Conservation (phyloP, 2,797 vertebrate genomes). For the Aphelocoma californica region DNA sequence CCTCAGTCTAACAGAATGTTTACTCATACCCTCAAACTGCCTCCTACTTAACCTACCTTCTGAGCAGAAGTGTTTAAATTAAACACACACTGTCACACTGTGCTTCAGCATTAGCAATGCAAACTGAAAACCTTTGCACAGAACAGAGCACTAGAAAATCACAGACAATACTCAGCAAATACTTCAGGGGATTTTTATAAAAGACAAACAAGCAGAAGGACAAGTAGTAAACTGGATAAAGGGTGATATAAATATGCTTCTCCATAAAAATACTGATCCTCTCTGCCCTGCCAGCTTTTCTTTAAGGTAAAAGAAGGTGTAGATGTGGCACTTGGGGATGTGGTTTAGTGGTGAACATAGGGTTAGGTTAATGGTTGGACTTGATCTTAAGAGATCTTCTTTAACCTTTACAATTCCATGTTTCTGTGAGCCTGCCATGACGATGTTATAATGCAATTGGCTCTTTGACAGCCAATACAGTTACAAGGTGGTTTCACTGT, state of each 20-base stretch:
- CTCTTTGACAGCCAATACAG: background rate
- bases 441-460: rapidly evolving
- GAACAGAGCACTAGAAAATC: background rate
- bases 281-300: background rate
- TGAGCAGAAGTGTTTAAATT: background rate
- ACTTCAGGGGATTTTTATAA: background rate
- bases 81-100: background rate
- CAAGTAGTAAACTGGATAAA: background rate
- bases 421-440: background rate
- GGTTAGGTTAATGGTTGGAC: background rate
- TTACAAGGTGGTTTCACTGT: background rate
- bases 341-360: background rate
- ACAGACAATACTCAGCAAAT: background rate
- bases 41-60: background rate
- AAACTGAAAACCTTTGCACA: background rate
- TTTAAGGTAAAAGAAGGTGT: background rate
- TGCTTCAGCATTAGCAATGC: background rate
- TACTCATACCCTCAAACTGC: background rate
- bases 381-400: background rate
- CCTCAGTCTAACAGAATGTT: background rate
- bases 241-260: background rate
- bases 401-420: background rate
- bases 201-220: background rate
- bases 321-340: background rate
- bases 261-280: background rate